Base-by-base conservation (phyloP, 2,888 invertebrate genomes). In the Meloe dianella region DNA sequence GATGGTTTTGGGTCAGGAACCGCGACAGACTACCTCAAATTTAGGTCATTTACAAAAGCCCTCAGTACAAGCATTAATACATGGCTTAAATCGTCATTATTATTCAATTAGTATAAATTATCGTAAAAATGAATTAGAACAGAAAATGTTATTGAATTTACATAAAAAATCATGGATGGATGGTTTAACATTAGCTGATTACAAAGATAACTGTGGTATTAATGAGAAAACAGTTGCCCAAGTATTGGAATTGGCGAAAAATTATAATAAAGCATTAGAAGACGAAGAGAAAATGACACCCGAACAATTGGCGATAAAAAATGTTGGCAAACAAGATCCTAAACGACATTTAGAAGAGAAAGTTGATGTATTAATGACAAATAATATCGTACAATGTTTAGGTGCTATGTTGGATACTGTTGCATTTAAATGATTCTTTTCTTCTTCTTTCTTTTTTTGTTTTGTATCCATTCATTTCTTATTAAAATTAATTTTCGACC, bases 141-240 rank as follows among this genome's bases (percentile, higher is more conserved):
- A 99, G 83, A 98, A 98, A 87, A 99, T 99, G 99, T 86, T 99
- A 69, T 85, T 99, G 67, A 99, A 99, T 86, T 87, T 99, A 73
- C 97, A 99, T 85, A 99, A 99, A 86, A 97, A 98, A 83, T 97
- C 97, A 0, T 98, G 97, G 97, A 96, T 96, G 92, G 97, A 97
- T 82, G 96, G 97, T 20, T 88, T 97, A 4, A 94, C 92, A 38
- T 86, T 98, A 71, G 91, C 94, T 61, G 94, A 97, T 83, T 98
- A 96, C 83, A 91, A 93, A 70, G 94, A 96, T 71, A 98, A 98
- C 83, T 95, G 97, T 84, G 89, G 91, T 71, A 89, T 94, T 58
- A 99, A 99, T 83, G 97, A 97, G 83, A 92, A 91, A 63, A 96
- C 96, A 58, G 97, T 98, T 1, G 91, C 95, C 67, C 95, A 97